Base-by-base conservation (phyloP, 2,888 invertebrate species). In the Caenorhabditis sp. region DNA sequence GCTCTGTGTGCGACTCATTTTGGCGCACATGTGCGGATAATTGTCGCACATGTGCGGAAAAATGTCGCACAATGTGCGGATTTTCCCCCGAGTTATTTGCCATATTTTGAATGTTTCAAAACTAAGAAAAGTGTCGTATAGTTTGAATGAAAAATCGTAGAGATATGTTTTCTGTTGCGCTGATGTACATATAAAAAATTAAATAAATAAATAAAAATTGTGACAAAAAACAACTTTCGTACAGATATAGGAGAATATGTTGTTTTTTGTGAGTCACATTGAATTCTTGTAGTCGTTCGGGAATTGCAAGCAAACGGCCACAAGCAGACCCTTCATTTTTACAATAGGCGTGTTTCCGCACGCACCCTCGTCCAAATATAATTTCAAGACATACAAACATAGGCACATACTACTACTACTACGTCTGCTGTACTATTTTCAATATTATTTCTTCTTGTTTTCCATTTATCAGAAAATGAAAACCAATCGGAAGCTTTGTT, bases 91-190 rank as follows among this genome's bases (percentile, higher is more conserved):
- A n/a, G n/a, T n/a, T 24, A 14, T 27, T 24, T 54, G 19, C 23
- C 24, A 23, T 54, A 23, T 54, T 24, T n/a, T 50, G 24, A 49
- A 36, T 43, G 17, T 60, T 54, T 60, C 54, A 43, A 49, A 24
- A 43, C 43, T 3, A 43, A n/a, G n/a, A n/a, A n/a, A 31, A 31
- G 10, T 31, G 31, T 43, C 43, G 43, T 43, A 43, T 43, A 43
- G 43, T 43, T 17, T 17, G 31, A 31, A 31, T 31, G 31, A 10
- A 43, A 43, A 43, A 17, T 43, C 43, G 43, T 43, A 43, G 43
- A 43, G 6, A 12, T 43, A 43, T 43, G 43, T 43, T 43, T 43
- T 43, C 14, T 10, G 43, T 43, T 43, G 43, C 43, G 43, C 43
- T 43, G 14, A 43, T 43, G 43, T 43, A 43, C 17, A 43, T 43